Base-by-base conservation (phyloP, 1,140 invertebrate genomes). In the Drosophila orena region DNA sequence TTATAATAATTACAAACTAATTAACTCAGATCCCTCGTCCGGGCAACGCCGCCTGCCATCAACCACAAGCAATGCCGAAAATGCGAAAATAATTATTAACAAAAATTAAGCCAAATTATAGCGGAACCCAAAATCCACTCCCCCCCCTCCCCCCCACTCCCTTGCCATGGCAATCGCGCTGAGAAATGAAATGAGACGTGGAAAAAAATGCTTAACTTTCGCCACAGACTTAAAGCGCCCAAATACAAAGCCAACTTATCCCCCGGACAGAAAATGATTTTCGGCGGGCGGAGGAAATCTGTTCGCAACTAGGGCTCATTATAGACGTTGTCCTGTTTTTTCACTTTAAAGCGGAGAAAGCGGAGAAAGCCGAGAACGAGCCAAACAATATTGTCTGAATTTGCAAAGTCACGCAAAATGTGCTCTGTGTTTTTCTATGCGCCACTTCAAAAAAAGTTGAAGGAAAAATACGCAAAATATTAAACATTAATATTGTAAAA, bases 1-100 rank as follows among this genome's bases (percentile, higher is more conserved):
- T 89, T 89, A 89, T 89, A 90, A 90, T 89, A 89, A 90, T 90
- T 89, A 89, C 84, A 90, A 89, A 89, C 84, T 89, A 89, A 89
- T 89, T 89, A 89, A 90, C 84, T 89, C 68, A 72, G 85, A 90
- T 89, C 70, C 85, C 71, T 58, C 43, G 69, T 62, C 83, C 57
- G 69, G 84, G 84, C 84, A 90, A 90, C 79, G 47, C 20, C n/a
- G 54, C 27, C 37, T 40, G 43, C 53, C 54, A 66, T 37, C 80
- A 68, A 90, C 84, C 85, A 49, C 85, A 80, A 84, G 79, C 65
- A 80, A 90, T 77, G 68, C 84, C 61, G 55, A 89, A 90, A 89
- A 89, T 84, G 77, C 77, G 72, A 80, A 89, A 89, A 89, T 89
- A 89, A 89, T 90, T 89, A 89, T 89, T 89, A 89, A 90, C 84